phyloP scores from a whole-genome alignment of 2,797 vertebrate genomes.

The Platyrinchus mystaceus region DNA sequence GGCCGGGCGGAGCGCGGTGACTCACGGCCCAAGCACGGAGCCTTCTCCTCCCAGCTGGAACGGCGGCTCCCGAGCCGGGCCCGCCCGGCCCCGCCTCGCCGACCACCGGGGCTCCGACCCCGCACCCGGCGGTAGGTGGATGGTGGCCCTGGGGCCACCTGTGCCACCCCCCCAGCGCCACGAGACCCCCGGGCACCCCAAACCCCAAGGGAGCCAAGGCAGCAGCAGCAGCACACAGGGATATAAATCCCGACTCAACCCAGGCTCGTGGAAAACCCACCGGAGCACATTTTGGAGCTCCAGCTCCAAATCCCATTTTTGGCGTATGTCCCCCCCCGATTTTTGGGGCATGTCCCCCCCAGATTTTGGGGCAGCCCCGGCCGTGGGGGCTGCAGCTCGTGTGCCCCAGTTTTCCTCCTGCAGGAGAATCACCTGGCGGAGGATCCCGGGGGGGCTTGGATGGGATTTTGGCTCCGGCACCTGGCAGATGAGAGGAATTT shows the following conservation, averaged over 20 bases:
- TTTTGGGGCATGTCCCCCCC: too few relatives aligned
- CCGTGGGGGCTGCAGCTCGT: not conserved
- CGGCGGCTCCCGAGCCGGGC: not conserved
- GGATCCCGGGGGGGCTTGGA: accelerated
- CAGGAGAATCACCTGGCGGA: not conserved
- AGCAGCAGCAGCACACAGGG: not conserved
- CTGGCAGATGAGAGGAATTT: not conserved
- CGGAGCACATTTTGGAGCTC: not conserved
- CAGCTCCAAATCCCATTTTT: not conserved
- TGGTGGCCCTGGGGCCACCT: not conserved
- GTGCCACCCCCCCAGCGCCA: not conserved
- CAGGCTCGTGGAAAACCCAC: not conserved
- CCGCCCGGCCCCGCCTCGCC: not conserved
- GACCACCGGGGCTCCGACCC: not conserved
- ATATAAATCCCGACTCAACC: not conserved
- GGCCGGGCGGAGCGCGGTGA: not conserved
- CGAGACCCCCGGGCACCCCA: not conserved
- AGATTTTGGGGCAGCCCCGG: not conserved
- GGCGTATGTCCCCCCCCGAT: not conserved
- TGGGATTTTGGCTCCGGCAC: not conserved
- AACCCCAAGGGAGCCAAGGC: not conserved
- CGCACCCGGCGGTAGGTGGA: not conserved
- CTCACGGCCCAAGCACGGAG: not conserved
- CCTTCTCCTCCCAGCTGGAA: not conserved
- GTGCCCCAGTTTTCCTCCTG: not conserved